phyloP scores from a whole-genome alignment of 2,888 invertebrate genomes.

The Cryptocephalus moraei region DNA sequence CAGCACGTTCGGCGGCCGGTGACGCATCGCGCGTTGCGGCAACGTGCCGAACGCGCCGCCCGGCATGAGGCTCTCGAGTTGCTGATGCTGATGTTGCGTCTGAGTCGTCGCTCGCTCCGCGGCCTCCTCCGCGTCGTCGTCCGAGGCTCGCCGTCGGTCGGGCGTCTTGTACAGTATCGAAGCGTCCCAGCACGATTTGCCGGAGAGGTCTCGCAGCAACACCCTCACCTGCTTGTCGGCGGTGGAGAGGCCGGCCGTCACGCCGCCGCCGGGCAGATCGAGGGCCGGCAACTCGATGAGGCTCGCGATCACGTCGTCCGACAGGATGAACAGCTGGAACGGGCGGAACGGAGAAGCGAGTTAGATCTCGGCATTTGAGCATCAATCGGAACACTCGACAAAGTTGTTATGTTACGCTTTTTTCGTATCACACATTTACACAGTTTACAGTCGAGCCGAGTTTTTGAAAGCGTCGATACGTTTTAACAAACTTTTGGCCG shows the following conservation, averaged over 20 bases:
- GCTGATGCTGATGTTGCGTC: constrained; percentile 12
- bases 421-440: too few species aligned
- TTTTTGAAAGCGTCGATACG: too few species aligned
- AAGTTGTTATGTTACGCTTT: too few species aligned
- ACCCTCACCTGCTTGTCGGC: constrained; percentile 72
- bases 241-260: constrained; percentile 65
- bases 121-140: background rate
- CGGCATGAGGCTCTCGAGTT: constrained; percentile 32
- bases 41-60: constrained; percentile 21
- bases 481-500: too few species aligned
- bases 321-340: constrained; percentile 73
- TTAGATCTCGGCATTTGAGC: too few species aligned
- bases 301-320: constrained; percentile 73
- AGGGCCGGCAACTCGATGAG: constrained; percentile 81
- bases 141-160: constrained; percentile 21
- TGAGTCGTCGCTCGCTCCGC: too few species aligned
- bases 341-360: too few species aligned
- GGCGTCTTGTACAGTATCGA: constrained; percentile 80
- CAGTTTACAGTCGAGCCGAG: too few species aligned
- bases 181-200: constrained; percentile 94
- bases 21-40: constrained; percentile 60
- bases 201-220: constrained; percentile 79
- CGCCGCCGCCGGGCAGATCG: constrained; percentile 68
- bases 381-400: too few species aligned
- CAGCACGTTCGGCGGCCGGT: constrained; percentile 63